Evolutionary conservation across 92 coral and sea anemone genomes (phyloP).

Genomic region (Umimayanthus kanabou): DNA sequence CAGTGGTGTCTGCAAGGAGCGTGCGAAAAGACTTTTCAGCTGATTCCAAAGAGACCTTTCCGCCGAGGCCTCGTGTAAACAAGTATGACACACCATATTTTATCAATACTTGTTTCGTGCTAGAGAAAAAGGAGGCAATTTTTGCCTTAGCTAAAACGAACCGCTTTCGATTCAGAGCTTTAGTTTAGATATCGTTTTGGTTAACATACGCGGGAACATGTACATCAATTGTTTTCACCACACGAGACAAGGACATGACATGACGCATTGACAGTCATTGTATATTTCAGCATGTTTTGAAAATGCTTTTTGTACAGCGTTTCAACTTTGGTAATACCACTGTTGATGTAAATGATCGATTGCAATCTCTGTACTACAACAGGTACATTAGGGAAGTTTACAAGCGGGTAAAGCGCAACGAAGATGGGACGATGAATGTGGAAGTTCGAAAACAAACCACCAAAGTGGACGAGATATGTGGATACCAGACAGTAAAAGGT

Average conservation of each 20-base stretch:
- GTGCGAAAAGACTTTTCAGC: conserved; percentile 24
- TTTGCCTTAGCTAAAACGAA: background rate
- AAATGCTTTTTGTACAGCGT: background rate
- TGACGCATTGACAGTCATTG: background rate
- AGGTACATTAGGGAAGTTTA: conserved; percentile 22
- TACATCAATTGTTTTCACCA: background rate
- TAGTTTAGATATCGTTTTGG: no score
- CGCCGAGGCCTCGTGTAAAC: conserved; percentile 1
- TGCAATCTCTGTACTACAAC: background rate
- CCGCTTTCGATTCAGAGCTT: no score
- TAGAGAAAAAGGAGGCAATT: background rate
- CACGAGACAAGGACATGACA: no score
- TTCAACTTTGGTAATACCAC: background rate
- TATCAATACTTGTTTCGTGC: background rate
- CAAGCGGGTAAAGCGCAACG: background rate
- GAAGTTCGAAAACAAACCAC: background rate
- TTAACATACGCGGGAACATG: no score
- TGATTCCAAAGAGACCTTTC: background rate
- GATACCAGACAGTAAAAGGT: conserved; percentile 29
- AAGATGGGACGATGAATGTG: conserved; percentile 12
- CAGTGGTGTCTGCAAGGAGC: background rate
- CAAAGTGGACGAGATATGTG: conserved; percentile 19
- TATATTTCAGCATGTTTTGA: background rate
- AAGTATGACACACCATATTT: background rate
- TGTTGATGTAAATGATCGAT: background rate